Evolutionary conservation across 2,888 invertebrate genomes (phyloP).

Genomic region (Poecilus cupreus): DNA sequence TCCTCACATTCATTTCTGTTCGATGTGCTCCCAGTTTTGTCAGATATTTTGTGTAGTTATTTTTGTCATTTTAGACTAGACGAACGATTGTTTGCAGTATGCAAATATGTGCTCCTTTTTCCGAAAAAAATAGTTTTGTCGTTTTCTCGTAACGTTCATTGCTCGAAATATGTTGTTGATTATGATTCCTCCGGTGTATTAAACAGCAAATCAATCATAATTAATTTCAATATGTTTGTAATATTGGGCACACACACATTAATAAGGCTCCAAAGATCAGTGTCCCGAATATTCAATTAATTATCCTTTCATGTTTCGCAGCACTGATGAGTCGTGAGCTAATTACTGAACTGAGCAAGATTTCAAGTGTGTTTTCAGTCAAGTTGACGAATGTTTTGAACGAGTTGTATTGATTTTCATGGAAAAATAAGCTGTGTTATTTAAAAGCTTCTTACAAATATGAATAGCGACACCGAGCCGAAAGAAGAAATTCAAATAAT

Average conservation of each 20-base stretch:
- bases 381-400: constrained; percentile 20
- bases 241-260: no score
- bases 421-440: not conserved
- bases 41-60: no score
- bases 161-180: no score
- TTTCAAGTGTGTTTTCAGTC: not conserved
- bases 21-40: no score
- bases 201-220: not conserved
- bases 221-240: not conserved
- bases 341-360: not conserved
- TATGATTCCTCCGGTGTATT: not conserved
- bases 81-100: no score
- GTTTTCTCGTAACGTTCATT: no score
- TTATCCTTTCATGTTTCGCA: not conserved
- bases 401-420: constrained; percentile 7
- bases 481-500: constrained; percentile 28
- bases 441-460: constrained; percentile 27
- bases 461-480: constrained; percentile 19
- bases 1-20: no score
- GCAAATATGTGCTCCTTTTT: no score
- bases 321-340: not conserved
- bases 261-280: not conserved
- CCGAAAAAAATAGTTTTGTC: no score
- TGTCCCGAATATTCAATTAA: not conserved
- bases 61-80: no score